Evolutionary conservation across 2,797 vertebrate species (phyloP).

Genomic region (Lateolabrax maculatus): DNA sequence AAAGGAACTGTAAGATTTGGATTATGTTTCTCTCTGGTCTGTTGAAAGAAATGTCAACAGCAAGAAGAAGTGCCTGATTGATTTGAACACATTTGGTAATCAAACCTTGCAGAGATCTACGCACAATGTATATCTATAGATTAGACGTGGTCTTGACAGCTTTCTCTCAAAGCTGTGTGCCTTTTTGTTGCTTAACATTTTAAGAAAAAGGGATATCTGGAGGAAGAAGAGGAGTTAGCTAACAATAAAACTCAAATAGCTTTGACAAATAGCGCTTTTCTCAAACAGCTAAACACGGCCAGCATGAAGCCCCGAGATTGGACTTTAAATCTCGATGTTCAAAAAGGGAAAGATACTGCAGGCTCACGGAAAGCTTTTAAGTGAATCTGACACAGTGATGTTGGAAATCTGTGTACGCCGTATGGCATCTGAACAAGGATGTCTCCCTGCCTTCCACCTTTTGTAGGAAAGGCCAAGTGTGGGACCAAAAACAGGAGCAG

Average conservation of each 20-base stretch:
- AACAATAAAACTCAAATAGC: conserved; percentile 40
- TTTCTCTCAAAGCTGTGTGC: conserved; percentile 23
- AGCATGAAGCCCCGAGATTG: conserved; percentile 23
- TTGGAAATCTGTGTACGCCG: conserved; percentile 16
- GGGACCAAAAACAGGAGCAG: neutral
- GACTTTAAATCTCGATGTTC: conserved; percentile 61
- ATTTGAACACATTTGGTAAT: neutral
- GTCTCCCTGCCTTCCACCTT: neutral
- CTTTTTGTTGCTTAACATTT: conserved; percentile 13
- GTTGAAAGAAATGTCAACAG: conserved; percentile 1
- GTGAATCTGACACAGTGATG: conserved; percentile 35
- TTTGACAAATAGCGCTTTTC: conserved; percentile 49
- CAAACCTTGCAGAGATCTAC: conserved; percentile 9
- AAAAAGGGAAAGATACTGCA: conserved; percentile 38
- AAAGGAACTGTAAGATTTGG: conserved; percentile 13
- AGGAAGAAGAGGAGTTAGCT: conserved; percentile 19
- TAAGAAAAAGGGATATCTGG: conserved; percentile 35
- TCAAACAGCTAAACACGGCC: conserved; percentile 38
- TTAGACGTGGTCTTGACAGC: conserved; percentile 31
- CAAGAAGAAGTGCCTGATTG: neutral
- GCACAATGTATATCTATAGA: conserved; percentile 25
- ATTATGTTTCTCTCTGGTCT: conserved; percentile 18
- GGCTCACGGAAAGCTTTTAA: conserved; percentile 45
- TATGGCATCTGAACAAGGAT: conserved; percentile 6
- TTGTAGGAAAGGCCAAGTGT: neutral